phyloP scores from a whole-genome alignment of 2,113 vertebrate species.

The Crotophaga sulcirostris region DNA sequence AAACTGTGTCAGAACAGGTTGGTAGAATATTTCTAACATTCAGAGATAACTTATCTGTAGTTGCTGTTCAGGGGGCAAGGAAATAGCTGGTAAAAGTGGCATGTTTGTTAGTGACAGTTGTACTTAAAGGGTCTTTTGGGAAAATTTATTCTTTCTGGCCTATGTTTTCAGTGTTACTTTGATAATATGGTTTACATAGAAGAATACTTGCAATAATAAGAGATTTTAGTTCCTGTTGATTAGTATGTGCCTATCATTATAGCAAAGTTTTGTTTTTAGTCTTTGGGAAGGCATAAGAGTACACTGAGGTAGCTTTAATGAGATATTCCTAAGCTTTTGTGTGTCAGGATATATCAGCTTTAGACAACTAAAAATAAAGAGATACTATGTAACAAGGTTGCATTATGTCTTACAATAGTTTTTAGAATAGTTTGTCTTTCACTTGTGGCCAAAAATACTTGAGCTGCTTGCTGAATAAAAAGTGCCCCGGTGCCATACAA shows the following conservation, averaged over 20 bases:
- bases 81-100: not conserved
- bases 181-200: constrained; percentile 42
- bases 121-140: constrained; percentile 19
- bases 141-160: constrained; percentile 12
- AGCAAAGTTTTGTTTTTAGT: not conserved
- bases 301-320: not conserved
- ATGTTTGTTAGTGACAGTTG: not conserved
- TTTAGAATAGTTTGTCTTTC: constrained; percentile 13
- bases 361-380: constrained; percentile 10
- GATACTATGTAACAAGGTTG: not conserved
- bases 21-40: constrained; percentile 15
- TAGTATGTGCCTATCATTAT: not conserved
- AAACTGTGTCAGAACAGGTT: constrained; percentile 93
- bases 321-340: not conserved
- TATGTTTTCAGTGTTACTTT: constrained; percentile 48
- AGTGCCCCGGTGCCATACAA: not conserved
- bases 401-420: not conserved
- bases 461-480: not conserved
- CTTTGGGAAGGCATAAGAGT: not conserved
- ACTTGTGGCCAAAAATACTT: not conserved
- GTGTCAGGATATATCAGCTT: not conserved
- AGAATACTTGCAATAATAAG: not conserved
- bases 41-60: not conserved
- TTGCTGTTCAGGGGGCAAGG: not conserved
- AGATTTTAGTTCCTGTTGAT: constrained; percentile 46